A percentile compares a stretch with the other conserved stretches of the same genome.
Conservation (phyloP, 1,140 invertebrate genomes). For the Ceratosolen fusciceps region DNA sequence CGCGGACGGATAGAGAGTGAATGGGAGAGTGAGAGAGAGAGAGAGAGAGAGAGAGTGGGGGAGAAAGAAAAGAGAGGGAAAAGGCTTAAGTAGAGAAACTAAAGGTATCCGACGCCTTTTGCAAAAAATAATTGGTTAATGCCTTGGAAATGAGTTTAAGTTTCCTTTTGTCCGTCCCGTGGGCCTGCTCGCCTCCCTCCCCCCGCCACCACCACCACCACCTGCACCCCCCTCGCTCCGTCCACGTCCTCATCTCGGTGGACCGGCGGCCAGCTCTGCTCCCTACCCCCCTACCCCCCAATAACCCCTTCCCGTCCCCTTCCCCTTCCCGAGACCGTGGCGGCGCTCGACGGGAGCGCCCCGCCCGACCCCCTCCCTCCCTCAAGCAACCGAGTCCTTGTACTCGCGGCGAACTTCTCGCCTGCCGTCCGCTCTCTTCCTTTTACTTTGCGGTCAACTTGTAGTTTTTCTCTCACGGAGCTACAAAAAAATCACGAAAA, state of each 20-base stretch:
- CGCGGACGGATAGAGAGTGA: conserved; percentile 46
- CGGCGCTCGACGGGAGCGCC: too few relatives aligned
- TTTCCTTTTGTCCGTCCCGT: conserved; percentile 63
- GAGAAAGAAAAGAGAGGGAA: background rate
- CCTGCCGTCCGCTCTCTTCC: background rate
- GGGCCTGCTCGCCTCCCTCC: conserved; percentile 51
- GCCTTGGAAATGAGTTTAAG: conserved; percentile 71
- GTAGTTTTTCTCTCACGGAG: conserved; percentile 31
- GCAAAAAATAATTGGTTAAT: conserved; percentile 72
- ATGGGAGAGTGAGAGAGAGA: conserved; percentile 39
- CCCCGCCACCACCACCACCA: conserved; percentile 1
- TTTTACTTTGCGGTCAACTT: conserved; percentile 37
- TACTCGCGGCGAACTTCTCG: background rate
- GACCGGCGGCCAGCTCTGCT: too few relatives aligned
- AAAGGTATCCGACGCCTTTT: conserved; percentile 68
- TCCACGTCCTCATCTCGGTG: too few relatives aligned
- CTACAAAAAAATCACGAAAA: conserved; percentile 1
- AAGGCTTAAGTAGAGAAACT: conserved; percentile 47
- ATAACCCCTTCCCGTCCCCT: too few relatives aligned
- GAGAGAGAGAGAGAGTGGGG: background rate
- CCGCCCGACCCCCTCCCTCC: too few relatives aligned
- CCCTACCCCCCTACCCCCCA: too few relatives aligned
- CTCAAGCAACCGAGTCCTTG: background rate
- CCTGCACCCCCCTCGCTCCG: too few relatives aligned
- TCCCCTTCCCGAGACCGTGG: too few relatives aligned